Evolutionary conservation across 2,113 vertebrate genomes (phyloP), one percentile per base, ranked within the genome.

Genomic region (Rhea pennata): DNA sequence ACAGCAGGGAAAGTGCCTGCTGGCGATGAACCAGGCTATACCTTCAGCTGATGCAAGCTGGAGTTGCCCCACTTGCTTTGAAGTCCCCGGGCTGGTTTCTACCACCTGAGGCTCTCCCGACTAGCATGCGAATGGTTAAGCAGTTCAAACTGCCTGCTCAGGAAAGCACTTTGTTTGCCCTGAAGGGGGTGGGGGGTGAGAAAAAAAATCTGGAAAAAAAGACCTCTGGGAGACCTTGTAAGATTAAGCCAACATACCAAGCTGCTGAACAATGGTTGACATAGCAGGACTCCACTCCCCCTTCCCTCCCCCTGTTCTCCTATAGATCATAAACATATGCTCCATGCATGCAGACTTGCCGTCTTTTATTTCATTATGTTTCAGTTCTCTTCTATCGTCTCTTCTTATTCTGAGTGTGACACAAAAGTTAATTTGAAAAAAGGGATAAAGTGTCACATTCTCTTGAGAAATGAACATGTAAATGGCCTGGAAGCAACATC

Each of bases 401-500:
- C 89, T 62, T 80, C 95, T 87, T 33, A 94, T 95, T 95, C 94
- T 0, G 1, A 16, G 2, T 79, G 65, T 90, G 92, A 95, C 93
- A 96, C 77, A 84, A 46, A 95, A 97, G 90, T 96, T 96, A 90
- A 96, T 97, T 90, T 94, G 91, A 96, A 90, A 72, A 93, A 95
- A 86, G 83, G 96, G 89, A 97, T 96, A 81, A 95, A 96, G 90
- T 96, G 97, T 94, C 97, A 96, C 96, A 92, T 96, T 94, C 95
- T 95, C 96, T 91, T 96, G 96, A 96, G 95, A 84, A 96, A 97
- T 93, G 95, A 97, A 87, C 91, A 92, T 96, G 91, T 85, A 96
- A 96, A 96, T 96, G 94, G 92, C 95, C 91, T 97, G 94, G 87
- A 96, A 97, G 95, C 88, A 96, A 94, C 89, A 97, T 87, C 14